Evolutionary conservation across 2,113 vertebrate genomes (phyloP).

Genomic region (Mystacornis crossleyi): DNA sequence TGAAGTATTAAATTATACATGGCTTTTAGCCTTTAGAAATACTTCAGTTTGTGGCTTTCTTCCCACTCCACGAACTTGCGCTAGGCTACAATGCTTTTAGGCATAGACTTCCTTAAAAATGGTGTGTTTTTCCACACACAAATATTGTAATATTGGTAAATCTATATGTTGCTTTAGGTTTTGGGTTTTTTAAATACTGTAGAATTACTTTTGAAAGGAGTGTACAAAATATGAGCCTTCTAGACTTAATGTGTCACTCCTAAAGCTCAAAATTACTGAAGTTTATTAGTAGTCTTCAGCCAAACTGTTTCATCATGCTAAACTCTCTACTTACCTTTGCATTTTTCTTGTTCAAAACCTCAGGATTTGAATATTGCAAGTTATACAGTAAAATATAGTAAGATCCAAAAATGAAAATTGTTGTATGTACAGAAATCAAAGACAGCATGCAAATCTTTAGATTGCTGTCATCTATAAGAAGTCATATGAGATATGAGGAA

Average conservation of each 20-base stretch:
- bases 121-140: background rate
- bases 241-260: background rate
- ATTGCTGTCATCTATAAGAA: background rate
- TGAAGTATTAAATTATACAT: background rate
- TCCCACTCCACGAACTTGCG: background rate
- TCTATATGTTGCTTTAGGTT: background rate
- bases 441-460: background rate
- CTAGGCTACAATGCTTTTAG: background rate
- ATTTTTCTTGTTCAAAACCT: background rate
- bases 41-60: background rate
- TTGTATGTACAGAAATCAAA: background rate
- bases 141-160: background rate
- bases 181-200: background rate
- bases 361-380: background rate
- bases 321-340: background rate
- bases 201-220: background rate
- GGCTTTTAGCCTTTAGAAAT: background rate
- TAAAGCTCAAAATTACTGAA: background rate
- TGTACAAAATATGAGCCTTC: background rate
- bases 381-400: background rate
- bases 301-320: background rate
- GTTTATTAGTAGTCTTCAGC: background rate
- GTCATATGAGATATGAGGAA: background rate
- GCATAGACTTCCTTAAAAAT: background rate
- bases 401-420: background rate